Evolutionary conservation across 2,888 invertebrate species (phyloP), one percentile per base, ranked within the genome.

Genomic region (Pecten maximus): DNA sequence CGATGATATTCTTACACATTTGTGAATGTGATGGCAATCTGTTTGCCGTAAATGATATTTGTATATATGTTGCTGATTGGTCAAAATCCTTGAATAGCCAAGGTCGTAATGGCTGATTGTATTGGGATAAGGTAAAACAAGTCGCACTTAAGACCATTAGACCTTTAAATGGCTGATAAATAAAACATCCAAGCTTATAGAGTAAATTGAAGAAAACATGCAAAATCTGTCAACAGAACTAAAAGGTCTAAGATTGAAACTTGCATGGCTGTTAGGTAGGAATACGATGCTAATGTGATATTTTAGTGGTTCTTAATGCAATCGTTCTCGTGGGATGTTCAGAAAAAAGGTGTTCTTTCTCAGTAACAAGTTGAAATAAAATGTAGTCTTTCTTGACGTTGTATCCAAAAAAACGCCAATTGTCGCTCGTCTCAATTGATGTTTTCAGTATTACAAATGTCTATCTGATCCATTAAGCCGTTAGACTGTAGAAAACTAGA

Each of bases 141-240:
- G 19, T 10, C 35, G 23, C 74, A 35, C 35, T 74, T 35, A 74
- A 74, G 23, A 6, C 35, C 74, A 74, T 74, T 74, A 74, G 74
- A 74, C 35, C 28, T 74, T 74, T 74, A 74, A 74, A 74, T 74
- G 74, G 74, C 74, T 4, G 74, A 74, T 74, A 74, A 74, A 74
- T 74, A 74, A 74, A 74, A 35, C 74, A 74, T 74, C 35, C 28
- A 28, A 74, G 74, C 74, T 74, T 35, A 74, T 74, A 35, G 35
- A 35, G 74, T 6, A 74, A 74, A 28, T 3, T 28, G 15, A 35
- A 23, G 10, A 74, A 35, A 74, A 35, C 28, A 74, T 74, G 74
- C 74, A 74, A 35, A 74, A 35, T 28, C 74, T 35, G 35, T 74
- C 74, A 35, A 35, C 35, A 74, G 74, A 74, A 15, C 74, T 74